phyloP scores from a whole-genome alignment of 2,113 vertebrate genomes.

The Cairina moschata region DNA sequence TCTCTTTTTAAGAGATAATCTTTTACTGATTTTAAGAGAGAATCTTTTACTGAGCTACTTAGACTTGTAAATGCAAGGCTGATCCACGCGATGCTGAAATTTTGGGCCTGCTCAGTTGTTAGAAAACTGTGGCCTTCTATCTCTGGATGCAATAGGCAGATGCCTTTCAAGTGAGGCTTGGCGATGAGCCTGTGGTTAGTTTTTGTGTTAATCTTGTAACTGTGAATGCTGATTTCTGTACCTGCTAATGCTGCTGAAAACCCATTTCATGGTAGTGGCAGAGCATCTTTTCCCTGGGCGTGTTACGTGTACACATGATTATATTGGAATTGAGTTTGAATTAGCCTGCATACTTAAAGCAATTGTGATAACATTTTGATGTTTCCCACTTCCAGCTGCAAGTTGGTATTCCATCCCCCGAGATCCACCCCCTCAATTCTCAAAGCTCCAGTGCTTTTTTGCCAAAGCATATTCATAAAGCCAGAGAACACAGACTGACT shows the following conservation, averaged over 20 bases:
- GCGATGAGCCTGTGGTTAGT: background rate
- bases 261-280: background rate
- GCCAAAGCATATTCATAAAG: background rate
- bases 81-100: background rate
- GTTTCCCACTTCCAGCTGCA: slow-evolving; percentile 51
- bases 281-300: background rate
- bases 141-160: background rate
- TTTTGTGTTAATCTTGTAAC: background rate
- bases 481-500: background rate
- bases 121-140: background rate
- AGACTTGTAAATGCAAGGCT: background rate
- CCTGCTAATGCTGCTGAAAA: background rate
- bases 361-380: slow-evolving; percentile 48
- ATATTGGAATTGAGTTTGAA: slow-evolving; percentile 36
- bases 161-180: background rate
- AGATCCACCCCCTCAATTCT: slow-evolving; percentile 24
- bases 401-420: slow-evolving; percentile 36
- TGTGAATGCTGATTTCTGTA: background rate
- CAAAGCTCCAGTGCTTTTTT: background rate
- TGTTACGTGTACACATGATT: background rate
- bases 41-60: background rate
- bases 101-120: background rate
- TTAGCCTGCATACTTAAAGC: slow-evolving; percentile 19
- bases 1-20: background rate
- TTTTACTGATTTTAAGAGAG: no score